Conservation (phyloP, 2,797 vertebrate species). For the Sebastes dallii region DNA sequence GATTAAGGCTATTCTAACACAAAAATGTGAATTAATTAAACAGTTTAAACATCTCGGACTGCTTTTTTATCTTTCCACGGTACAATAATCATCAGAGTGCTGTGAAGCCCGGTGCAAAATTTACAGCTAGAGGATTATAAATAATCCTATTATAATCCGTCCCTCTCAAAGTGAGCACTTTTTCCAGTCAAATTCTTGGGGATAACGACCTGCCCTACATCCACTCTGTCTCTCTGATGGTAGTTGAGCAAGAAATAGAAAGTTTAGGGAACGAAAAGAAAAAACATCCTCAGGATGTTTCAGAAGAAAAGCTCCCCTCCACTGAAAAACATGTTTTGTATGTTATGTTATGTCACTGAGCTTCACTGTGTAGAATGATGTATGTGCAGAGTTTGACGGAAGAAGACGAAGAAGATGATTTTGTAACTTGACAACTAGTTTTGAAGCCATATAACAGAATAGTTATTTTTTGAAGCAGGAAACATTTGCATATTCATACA, state of each 20-base stretch:
- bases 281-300: background rate
- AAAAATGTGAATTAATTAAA: background rate
- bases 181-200: constrained; percentile 25
- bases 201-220: constrained; percentile 13
- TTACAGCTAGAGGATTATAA: constrained; percentile 40
- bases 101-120: background rate
- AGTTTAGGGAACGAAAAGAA: background rate
- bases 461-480: background rate
- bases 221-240: background rate
- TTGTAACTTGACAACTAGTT: background rate
- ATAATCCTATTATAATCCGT: constrained; percentile 57
- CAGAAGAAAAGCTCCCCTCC: background rate
- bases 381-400: background rate
- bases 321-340: background rate
- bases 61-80: background rate
- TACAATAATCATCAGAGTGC: constrained; percentile 32
- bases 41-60: background rate
- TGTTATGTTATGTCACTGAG: background rate
- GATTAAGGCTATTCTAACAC: background rate
- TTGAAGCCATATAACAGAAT: background rate
- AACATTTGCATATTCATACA: background rate
- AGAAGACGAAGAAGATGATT: background rate
- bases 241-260: background rate
- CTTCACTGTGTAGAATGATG: background rate
- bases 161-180: constrained; percentile 20